Evolutionary conservation across 2,888 invertebrate genomes (phyloP), one percentile per base, ranked within the genome.

Genomic region (Cremastobaeus sp.): DNA sequence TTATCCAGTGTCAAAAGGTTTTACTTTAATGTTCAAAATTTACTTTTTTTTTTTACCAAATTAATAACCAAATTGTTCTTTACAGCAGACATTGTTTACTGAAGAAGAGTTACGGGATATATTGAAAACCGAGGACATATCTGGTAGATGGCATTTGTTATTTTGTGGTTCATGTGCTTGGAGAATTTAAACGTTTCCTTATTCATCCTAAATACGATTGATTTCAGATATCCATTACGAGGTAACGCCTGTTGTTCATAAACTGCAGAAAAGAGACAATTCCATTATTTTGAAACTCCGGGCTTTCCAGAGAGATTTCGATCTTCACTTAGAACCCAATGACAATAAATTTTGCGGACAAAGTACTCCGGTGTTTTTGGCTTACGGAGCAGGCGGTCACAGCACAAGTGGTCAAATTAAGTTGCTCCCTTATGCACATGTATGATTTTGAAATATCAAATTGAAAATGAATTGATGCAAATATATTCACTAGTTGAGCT

Each of bases 201-300:
- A n/a, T n/a, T n/a, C n/a, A n/a, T n/a, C n/a, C n/a, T n/a, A n/a
- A n/a, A n/a, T n/a, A n/a, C n/a, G n/a, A n/a, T n/a, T n/a, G n/a
- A n/a, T n/a, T n/a, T n/a, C n/a, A n/a, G n/a, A n/a, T n/a, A n/a
- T n/a, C n/a, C n/a, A 30, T 28, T 47, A 47, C 15, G 47, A 47
- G 14, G n/a, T 47, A 0, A 15, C 11, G 12, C 9, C 28, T 8
- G 30, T 47, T 30, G 47, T 15, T 17, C 47, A 47, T 15, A 47
- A 28, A 2, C 30, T 47, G n/a, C 47, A 47, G 3, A 47, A 47
- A 47, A 28, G 47, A 15, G 28, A 12, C 15, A 15, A 6, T 2
- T 28, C 12, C 2, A 9, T 14, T 0, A 28, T 11, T 1, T 18
- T 47, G 11, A 2, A 30, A 3, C 5, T 47, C 1, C 28, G n/a